These are phyloP conservation scores for Limenitis arthemis DNA, from an alignment of 2,888 invertebrate genomes.

Conservation along the genomic window DNA sequence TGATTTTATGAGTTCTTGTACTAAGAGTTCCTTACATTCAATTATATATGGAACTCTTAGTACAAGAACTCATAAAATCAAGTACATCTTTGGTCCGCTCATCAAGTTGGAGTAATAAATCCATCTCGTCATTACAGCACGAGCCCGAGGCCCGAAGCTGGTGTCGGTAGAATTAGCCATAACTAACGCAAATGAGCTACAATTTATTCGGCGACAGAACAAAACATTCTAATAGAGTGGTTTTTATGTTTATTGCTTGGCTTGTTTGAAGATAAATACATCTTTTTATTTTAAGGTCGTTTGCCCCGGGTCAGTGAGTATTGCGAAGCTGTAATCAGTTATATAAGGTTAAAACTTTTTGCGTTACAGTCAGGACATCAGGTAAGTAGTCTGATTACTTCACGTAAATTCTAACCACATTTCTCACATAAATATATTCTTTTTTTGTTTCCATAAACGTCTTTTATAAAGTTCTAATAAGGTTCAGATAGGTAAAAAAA, in stretches of 20 bases:
- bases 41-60: not conserved
- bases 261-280: slow-evolving; percentile 18
- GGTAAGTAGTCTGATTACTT: too few relatives aligned
- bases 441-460: too few relatives aligned
- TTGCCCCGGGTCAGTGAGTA: not conserved
- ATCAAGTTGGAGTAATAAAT: slow-evolving; percentile 38
- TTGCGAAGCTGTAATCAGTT: not conserved
- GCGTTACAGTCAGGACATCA: too few relatives aligned
- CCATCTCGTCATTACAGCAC: slow-evolving; percentile 38
- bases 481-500: too few relatives aligned
- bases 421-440: too few relatives aligned
- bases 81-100: not conserved
- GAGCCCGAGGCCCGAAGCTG: slow-evolving; percentile 9
- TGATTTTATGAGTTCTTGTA: too few relatives aligned
- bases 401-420: too few relatives aligned
- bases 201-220: slow-evolving; percentile 27
- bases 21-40: too few relatives aligned
- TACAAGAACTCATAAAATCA: slow-evolving; percentile 1
- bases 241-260: slow-evolving; percentile 8
- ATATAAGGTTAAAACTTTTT: too few relatives aligned
- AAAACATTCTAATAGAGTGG: slow-evolving; percentile 10
- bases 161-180: slow-evolving; percentile 38
- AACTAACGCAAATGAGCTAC: slow-evolving; percentile 36
- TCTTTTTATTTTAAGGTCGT: slow-evolving; percentile 3
- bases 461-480: too few relatives aligned